Base-by-base conservation (phyloP, 2,797 vertebrate genomes). In the Leptodactylus fallax region DNA sequence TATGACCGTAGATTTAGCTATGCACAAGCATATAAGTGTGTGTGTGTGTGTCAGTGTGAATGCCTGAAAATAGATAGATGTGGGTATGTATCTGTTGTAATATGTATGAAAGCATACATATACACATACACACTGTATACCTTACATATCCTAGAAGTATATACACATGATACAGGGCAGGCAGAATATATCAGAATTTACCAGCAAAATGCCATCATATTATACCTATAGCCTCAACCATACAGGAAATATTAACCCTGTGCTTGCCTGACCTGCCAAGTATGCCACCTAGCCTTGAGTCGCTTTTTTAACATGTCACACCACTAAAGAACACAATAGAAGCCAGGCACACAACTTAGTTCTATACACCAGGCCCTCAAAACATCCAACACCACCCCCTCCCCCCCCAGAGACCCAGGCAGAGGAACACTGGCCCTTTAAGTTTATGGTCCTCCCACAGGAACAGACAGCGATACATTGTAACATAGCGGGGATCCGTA, bases 391-490 rank as follows among this genome's bases (percentile, higher is more conserved):
- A 71, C 4, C n/a, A 5, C 27, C 69, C 7, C 16, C 16, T 10
- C 71, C 10, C 45, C 36, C 0, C 45, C 16, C 69, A 36, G 27
- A 36, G 27, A 49, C 16, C 17, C 36, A 21, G 0, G 11, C 7
- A 47, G 5, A 14, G 63, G 63, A n/a, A 13, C 74, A 25, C 74
- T 77, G 74, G 49, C 49, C 74, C 74, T 77, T 77, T 77, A 77
- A 77, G 49, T 0, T 9, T 21, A 13, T n/a, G 74, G 74, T 77
- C 74, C 74, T 53, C 74, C 74, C 74, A 23, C 74, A 49, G 0
- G 16, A 9, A 17, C 36, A 36, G 12, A 21, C 49, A 14, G 74
- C 7, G 47, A 1, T 49, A n/a, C 71, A 74, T 74, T 51, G 36
- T 72, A 72, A 10, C 16, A 7, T 49, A 23, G n/a, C n/a, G n/a